A percentile compares a stretch with the other conserved stretches of the same genome.
Evolutionary conservation across 2,888 invertebrate genomes (phyloP).

Genomic region (Pseudoips prasinana): DNA sequence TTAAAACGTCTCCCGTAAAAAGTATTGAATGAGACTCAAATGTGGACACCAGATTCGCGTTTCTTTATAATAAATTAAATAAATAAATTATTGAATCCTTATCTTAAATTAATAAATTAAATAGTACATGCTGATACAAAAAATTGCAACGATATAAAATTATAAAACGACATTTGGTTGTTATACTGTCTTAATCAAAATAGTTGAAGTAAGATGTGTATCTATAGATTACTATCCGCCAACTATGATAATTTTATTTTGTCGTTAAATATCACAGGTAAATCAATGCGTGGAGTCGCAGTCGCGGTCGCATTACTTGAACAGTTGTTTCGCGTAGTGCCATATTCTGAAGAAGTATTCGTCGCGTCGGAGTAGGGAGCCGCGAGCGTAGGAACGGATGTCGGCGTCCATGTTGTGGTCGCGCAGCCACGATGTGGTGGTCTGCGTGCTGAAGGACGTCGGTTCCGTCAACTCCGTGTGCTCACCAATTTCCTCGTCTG

Average conservation of each 20-base stretch:
- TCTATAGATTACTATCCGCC: constrained; percentile 52
- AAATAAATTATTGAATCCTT: constrained; percentile 63
- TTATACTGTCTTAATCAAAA: constrained; percentile 23
- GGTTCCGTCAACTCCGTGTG: constrained; percentile 88
- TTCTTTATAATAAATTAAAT: constrained; percentile 43
- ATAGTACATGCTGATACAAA: constrained; percentile 44
- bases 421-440: constrained; percentile 95
- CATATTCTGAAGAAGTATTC: constrained; percentile 98
- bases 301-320: constrained; percentile 82
- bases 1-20: constrained; percentile 67
- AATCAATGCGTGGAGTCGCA: constrained; percentile 54
- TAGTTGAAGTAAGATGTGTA: constrained; percentile 24
- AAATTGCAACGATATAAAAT: constrained; percentile 52
- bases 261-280: constrained; percentile 74
- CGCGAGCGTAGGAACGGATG: constrained; percentile 94
- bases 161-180: constrained; percentile 45
- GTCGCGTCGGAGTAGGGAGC: constrained; percentile 90
- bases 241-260: constrained; percentile 49
- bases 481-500: constrained; percentile 69
- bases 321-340: constrained; percentile 92
- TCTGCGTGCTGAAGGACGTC: constrained; percentile 95
- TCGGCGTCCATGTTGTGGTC: constrained; percentile 97
- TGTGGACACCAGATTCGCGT: constrained; percentile 35
- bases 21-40: constrained; percentile 59
- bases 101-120: constrained; percentile 54